Base-by-base conservation (phyloP, 2,888 invertebrate species). In the Eilema depressum region DNA sequence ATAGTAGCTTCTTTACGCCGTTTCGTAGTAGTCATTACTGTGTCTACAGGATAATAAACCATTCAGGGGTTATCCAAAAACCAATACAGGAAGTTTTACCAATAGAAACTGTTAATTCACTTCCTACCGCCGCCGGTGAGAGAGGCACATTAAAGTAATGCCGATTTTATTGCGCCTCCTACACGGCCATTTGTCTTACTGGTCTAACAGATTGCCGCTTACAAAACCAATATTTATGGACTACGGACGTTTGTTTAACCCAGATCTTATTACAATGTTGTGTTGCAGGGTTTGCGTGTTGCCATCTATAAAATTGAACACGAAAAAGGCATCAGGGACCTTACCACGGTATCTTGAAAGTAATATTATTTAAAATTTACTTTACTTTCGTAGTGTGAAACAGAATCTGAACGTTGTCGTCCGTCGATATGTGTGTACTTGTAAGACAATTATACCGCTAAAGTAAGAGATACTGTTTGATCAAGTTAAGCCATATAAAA, bases 171-270 rank as follows among this genome's bases (percentile, higher is more conserved):
- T 80, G 83, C 78, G 75, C 37, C 53, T 59, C 69, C 64, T 74
- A 72, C 69, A 56, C 63, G 17, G 68, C 77, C 82, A 83, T 83
- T 83, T 76, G 73, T 83, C 77, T 79, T 64, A 74, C 65, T 66
- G 71, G 70, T 64, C 77, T 79, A 82, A 82, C 82, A 77, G 76
- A 83, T 83, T 77, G 74, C 76, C 61, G 73, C 75, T 75, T 63
- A 68, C 80, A 73, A 57, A 80, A 83, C 83, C 77, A 73, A 82
- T 83, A 78, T 83, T 82, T 83, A 83, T 83, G 73, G 73, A 70
- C 65, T 57, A 69, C 62, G 3, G 30, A 20, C 26, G 57, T 63
- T 53, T 66, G 37, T 57, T 62, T 30, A 25, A 57, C 26, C 26
- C 59, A 59, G 37, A 59, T 57, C 37, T 66, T 66, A 60, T 47